These are phyloP conservation scores for Campodea augens DNA, from an alignment of 1,140 invertebrate species.

Conservation along the genomic window DNA sequence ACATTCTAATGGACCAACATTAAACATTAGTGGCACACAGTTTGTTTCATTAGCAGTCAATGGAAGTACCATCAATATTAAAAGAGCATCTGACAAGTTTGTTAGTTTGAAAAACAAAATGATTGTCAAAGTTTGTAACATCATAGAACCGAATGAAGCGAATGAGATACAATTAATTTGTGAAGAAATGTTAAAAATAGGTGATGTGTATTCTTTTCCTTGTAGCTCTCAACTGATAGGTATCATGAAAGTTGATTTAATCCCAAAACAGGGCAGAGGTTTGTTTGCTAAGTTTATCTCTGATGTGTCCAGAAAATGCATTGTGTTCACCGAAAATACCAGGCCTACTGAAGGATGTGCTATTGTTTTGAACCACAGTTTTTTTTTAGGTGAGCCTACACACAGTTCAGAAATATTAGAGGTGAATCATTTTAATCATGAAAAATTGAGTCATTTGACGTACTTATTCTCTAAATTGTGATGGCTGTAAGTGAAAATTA, in stretches of 20 bases:
- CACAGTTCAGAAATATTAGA: too few species aligned
- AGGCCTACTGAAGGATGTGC: too few species aligned
- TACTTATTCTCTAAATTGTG: too few species aligned
- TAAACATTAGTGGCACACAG: neutral
- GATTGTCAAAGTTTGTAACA: neutral
- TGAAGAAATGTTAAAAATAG: neutral
- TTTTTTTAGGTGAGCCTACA: too few species aligned
- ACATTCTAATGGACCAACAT: neutral
- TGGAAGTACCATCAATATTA: neutral
- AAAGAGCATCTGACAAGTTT: neutral
- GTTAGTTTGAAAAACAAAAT: neutral
- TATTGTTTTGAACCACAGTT: too few species aligned
- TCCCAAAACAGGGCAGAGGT: too few species aligned
- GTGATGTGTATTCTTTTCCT: neutral
- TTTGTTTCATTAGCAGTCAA: neutral
- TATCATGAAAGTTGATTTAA: too few species aligned
- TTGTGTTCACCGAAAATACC: neutral
- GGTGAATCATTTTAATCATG: too few species aligned
- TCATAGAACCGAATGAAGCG: neutral
- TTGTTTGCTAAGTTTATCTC: neutral
- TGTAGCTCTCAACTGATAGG: neutral
- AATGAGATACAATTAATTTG: neutral
- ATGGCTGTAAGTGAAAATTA: too few species aligned
- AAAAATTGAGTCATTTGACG: too few species aligned
- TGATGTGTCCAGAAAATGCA: neutral